Conservation (phyloP, 2,113 vertebrate species). For the Corythornis vintsioides region DNA sequence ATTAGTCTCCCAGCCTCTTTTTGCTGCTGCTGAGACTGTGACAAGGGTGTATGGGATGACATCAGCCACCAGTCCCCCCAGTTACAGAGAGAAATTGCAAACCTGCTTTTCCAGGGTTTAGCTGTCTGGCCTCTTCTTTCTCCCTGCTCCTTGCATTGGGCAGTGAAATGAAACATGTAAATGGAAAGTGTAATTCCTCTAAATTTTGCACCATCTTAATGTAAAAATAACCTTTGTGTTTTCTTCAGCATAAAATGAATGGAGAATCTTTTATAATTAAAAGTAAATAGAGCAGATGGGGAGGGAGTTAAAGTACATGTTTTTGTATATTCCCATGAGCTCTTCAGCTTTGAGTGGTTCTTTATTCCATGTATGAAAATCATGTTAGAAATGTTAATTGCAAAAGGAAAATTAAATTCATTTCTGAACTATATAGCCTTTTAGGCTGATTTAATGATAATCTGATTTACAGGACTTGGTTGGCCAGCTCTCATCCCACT, state of each 20-base stretch:
- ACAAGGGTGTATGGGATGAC: neutral
- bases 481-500: neutral
- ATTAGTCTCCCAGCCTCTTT: neutral
- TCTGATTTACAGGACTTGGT: neutral
- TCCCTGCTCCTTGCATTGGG: neutral
- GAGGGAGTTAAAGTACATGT: neutral
- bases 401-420: neutral
- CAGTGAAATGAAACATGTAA: neutral
- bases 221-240: neutral
- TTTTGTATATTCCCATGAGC: neutral
- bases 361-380: neutral
- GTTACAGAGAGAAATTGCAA: neutral
- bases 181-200: neutral
- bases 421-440: neutral
- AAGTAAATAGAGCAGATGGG: neutral
- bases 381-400: neutral
- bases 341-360: neutral
- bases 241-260: neutral
- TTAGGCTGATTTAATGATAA: neutral
- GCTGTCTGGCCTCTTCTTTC: neutral
- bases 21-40: neutral
- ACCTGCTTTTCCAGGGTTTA: neutral
- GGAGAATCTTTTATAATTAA: neutral
- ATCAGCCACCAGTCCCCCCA: neutral
- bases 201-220: neutral